Conservation (phyloP, 2,113 vertebrate genomes). For the Amia ocellicauda region DNA sequence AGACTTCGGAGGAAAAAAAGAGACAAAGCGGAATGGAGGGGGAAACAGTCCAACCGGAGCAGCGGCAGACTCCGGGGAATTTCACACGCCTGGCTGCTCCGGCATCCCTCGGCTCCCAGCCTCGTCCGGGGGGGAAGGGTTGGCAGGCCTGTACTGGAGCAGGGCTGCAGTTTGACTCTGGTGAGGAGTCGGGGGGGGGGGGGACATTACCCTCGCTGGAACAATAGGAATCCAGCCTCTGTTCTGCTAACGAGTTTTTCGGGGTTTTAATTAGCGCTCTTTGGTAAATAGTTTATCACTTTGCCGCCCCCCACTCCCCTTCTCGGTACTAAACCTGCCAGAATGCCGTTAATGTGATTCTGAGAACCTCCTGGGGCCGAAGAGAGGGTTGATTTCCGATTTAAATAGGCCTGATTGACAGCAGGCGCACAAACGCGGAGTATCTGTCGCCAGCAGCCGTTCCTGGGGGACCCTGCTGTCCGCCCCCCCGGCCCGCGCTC, state of each 20-base stretch:
- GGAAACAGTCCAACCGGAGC: no score
- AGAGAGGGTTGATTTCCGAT: not conserved
- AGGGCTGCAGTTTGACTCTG: not conserved
- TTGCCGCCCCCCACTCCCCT: not conserved
- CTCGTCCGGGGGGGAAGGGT: no score
- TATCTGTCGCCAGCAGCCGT: no score
- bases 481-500: no score
- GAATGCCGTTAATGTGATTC: slow-evolving; percentile 1
- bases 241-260: slow-evolving; percentile 3
- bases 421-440: no score
- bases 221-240: not conserved
- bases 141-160: no score
- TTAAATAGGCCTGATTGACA: not conserved
- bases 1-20: no score
- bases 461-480: not conserved
- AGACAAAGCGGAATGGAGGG: no score
- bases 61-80: no score
- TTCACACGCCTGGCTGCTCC: no score
- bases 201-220: not conserved
- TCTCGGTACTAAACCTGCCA: not conserved
- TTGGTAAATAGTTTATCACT: not conserved
- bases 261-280: not conserved
- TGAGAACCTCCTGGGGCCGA: not conserved
- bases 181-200: not conserved
- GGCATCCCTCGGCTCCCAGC: no score